These are phyloP conservation scores for Talpa occidentalis DNA, from an alignment of 2,113 vertebrate species.

Conservation along the genomic window DNA sequence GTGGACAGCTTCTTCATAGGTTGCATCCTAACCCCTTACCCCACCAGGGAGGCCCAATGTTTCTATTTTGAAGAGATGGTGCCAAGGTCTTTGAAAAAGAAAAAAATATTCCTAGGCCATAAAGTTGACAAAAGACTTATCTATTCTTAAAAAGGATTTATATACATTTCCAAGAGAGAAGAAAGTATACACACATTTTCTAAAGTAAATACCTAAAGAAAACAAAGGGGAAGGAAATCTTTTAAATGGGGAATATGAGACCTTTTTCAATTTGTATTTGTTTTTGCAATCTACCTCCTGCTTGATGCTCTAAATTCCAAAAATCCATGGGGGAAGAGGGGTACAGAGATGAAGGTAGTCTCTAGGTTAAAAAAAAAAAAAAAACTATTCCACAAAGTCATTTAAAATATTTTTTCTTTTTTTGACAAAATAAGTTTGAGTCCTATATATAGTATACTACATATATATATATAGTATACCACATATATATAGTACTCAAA, in stretches of 20 bases:
- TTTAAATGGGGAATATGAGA: background rate
- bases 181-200: background rate
- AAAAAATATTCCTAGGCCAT: background rate
- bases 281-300: background rate
- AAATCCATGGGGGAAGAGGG: background rate
- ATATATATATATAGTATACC: too few species aligned
- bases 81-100: background rate
- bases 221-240: background rate
- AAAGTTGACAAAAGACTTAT: background rate
- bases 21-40: too few species aligned
- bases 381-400: background rate
- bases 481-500: too few species aligned
- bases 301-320: background rate
- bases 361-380: background rate
- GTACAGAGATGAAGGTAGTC: background rate
- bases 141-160: background rate
- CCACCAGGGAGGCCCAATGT: too few species aligned
- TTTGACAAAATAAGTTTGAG: background rate
- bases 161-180: background rate
- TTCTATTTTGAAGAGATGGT: background rate
- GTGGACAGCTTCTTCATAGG: too few species aligned
- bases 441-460: too few species aligned
- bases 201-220: background rate
- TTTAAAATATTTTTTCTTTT: background rate
- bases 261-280: background rate